Conservation (phyloP, 2,113 vertebrate genomes). For the Spheniscus mendiculus region DNA sequence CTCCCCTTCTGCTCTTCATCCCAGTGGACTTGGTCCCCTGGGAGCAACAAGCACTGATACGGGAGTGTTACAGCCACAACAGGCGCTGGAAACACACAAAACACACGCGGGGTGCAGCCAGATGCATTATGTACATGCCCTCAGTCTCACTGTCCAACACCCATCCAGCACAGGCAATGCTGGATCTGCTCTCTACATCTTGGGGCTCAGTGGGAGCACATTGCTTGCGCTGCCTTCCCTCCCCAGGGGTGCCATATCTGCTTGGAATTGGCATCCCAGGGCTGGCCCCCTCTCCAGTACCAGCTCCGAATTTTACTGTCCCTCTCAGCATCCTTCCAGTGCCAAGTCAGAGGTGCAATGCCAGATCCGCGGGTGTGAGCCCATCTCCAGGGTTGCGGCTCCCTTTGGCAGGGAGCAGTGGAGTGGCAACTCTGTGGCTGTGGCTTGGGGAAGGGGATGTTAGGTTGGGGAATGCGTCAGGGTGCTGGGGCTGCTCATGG, state of each 20-base stretch:
- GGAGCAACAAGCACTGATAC: neutral
- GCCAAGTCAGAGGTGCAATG: accelerated
- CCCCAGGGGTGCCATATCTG: neutral
- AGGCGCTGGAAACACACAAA: neutral
- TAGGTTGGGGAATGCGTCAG: accelerated
- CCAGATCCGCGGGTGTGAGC: neutral
- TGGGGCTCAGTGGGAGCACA: neutral
- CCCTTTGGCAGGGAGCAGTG: neutral
- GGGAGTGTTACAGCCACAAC: neutral
- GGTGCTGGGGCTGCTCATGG: neutral
- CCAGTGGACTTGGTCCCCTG: neutral
- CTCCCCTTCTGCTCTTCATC: neutral
- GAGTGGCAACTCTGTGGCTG: neutral
- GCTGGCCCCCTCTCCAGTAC: neutral
- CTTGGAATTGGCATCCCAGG: neutral
- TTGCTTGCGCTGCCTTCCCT: neutral
- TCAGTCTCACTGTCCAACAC: neutral
- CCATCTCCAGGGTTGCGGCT: neutral
- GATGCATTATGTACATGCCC: accelerated
- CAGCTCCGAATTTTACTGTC: neutral
- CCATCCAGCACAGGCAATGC: neutral
- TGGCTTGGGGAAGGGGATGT: neutral
- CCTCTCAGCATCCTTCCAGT: neutral
- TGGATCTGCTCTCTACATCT: neutral
- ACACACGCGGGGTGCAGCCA: neutral